Base-by-base conservation (phyloP, 2,797 vertebrate species). In the Choloepus didactylus region DNA sequence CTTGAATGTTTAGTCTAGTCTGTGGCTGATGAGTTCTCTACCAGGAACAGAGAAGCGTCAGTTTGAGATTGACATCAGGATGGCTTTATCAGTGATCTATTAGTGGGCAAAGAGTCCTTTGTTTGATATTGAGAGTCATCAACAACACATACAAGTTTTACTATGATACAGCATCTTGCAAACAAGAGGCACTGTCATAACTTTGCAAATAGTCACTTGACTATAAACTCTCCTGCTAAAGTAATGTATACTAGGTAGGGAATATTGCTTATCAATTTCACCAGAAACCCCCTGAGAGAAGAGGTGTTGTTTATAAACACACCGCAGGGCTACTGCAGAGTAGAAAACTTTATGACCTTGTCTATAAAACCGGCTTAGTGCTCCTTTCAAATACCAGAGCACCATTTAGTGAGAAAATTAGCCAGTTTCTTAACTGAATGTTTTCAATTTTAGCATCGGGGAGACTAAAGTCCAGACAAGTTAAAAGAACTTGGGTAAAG, bases 401-500 rank as follows among this genome's bases (percentile, higher is more conserved):
- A 35, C 77, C 38, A 5, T 67, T 95, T 73, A 77, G 25, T 31
- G 93, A 93, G 80, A 56, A 75, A 70, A 59, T 70, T 23, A 66
- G 38, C 67, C 80, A 31, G 16, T 62, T 87, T 60, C 38, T 44
- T 69, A 75, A 59, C 3, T 27, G 44, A 35, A 23, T 56, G 62
- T 62, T 94, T 96, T 93, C 59, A 67, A 27, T 96, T 31, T 90
- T 91, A 69, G 85, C 38, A 5, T 31, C 38, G 44, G 66, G 16
- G 76, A 16, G 85, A 66, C 72, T n/a, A 2, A 90, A 95, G 70
- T 87, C 21, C 54, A 86, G 90, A 83, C 75, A 62, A 60, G 16
- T 87, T 44, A 66, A n/a, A 90, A 46, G 56, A 41, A 31, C 46
- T 59, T 70, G 21, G 76, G 35, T 80, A 89, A 35, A 69, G 59